Conservation (phyloP, 2,888 invertebrate genomes). For the Ormyrus pomaceus region DNA sequence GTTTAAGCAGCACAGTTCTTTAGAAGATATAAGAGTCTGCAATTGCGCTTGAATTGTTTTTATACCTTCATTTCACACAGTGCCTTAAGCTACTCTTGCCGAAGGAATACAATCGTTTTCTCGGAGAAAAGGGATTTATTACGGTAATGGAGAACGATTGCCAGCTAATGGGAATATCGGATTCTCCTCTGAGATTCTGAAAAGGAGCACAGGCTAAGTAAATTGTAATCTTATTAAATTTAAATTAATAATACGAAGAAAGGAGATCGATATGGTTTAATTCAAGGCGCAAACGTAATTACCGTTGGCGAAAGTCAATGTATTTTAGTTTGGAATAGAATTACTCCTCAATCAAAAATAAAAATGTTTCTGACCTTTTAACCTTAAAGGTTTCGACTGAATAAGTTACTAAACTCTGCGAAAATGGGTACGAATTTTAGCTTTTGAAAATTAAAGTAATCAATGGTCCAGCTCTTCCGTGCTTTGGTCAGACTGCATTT, state of each 20-base stretch:
- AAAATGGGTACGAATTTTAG: no score
- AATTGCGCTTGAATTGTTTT: background rate
- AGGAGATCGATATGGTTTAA: background rate
- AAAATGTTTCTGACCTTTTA: no score
- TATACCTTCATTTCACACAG: background rate
- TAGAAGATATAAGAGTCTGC: no score
- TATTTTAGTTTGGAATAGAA: no score
- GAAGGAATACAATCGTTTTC: conserved; percentile 7
- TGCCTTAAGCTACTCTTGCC: background rate
- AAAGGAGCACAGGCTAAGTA: background rate
- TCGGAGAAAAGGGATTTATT: conserved; percentile 14
- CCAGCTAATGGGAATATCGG: conserved; percentile 25
- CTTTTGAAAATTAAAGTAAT: no score
- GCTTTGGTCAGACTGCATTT: background rate
- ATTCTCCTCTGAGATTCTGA: conserved; percentile 3
- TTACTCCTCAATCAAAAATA: no score
- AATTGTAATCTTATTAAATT: conserved; percentile 22
- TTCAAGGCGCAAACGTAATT: no score
- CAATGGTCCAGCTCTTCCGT: background rate
- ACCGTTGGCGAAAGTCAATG: no score
- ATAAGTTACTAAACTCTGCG: no score
- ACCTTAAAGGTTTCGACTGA: no score
- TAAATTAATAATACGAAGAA: background rate
- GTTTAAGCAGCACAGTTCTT: no score
- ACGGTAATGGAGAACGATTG: conserved; percentile 27